Base-by-base conservation (phyloP, 1,140 invertebrate genomes). In the Brachionus manjavacas region DNA sequence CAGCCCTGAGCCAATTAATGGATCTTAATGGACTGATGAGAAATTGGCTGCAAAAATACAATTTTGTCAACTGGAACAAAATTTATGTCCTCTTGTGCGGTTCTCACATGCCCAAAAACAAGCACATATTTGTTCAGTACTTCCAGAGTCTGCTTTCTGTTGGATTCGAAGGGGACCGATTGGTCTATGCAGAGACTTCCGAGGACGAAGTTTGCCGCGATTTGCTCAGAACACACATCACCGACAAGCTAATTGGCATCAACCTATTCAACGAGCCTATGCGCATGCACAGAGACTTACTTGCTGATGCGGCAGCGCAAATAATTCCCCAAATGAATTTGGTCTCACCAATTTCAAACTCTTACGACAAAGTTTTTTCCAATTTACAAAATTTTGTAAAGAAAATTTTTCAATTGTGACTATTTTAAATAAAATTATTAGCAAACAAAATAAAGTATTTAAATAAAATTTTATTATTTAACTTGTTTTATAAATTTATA, bases 61-160 rank as follows among this genome's bases (percentile, higher is more conserved):
- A 46, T 12, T 25, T 25, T 14, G 23, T 76, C 16, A 39, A 76
- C n/a, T 76, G 72, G 72, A 14, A 76, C 8, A 49, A 49, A 23
- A 49, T 49, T 25, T 25, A 76, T 49, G 31, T 76, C 11, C 25
- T 76, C 4, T 23, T 49, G 25, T 76, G 72, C 25, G 6, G 14
- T 49, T 23, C 72, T 12, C 72, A 76, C 20, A 76, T 76, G 72
- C 72, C 72, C n/a, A 76, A 23, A 49, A 46, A 76, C 16, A 76
- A 49, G 11, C 16, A 76, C 25, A 49, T 76, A 49, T 49, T 76
- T 11, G 43, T 49, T 28, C 72, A 76, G 41, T 76, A 49, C 25
- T 76, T 76, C 25, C 16, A 76, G 12, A 76, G 52, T 49, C 28
- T 76, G 23, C 20, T 76, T 49, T 49, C 41, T 4, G 23, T 76